A percentile compares a stretch with the other conserved stretches of the same genome.
phyloP scores from a whole-genome alignment of 1,140 invertebrate species.

The Heliconius congener region DNA sequence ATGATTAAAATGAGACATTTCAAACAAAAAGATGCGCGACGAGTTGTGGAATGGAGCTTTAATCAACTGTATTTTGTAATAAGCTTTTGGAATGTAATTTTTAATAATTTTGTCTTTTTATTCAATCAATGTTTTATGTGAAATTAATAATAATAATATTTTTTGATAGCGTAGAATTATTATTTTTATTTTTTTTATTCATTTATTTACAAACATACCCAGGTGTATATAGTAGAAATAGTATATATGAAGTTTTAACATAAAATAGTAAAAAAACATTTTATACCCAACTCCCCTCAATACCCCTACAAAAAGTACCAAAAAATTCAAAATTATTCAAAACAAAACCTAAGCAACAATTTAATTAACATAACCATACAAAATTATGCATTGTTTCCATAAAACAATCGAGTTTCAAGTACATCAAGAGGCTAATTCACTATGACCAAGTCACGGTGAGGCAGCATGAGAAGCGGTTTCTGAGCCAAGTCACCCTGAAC shows the following conservation, averaged over 20 bases:
- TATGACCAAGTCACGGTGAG: slow-evolving; percentile 55
- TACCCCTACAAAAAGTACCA: not conserved
- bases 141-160: no score
- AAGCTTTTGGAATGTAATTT: not conserved
- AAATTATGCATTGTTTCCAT: not conserved
- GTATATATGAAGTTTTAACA: no score
- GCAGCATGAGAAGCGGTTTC: slow-evolving; percentile 43
- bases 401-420: slow-evolving; percentile 43
- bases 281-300: no score
- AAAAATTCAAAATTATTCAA: not conserved
- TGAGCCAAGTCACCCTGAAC: slow-evolving; percentile 51
- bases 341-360: not conserved
- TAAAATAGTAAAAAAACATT: no score
- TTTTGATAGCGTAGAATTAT: no score
- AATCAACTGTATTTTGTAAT: not conserved
- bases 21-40: not conserved
- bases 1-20: slow-evolving; percentile 21
- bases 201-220: no score
- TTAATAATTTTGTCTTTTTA: no score
- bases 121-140: no score
- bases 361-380: not conserved
- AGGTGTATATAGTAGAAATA: no score
- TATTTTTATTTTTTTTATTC: no score
- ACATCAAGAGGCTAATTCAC: slow-evolving; percentile 53
- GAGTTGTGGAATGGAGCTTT: not conserved